Evolutionary conservation across 2,113 vertebrate genomes (phyloP).

Genomic region (Serinus canaria): DNA sequence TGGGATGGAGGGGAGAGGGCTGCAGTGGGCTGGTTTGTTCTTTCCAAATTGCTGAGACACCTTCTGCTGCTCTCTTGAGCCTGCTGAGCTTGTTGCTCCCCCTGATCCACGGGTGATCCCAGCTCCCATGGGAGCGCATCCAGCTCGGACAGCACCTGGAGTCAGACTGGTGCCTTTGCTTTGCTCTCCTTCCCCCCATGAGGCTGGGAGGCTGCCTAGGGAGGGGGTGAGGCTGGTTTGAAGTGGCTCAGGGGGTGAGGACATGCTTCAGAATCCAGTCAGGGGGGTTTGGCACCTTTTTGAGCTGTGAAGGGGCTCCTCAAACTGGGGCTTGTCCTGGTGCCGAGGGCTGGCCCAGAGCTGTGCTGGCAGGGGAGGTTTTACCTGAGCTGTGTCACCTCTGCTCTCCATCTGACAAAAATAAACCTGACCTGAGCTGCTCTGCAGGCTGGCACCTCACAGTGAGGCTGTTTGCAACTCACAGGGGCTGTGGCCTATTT

Average conservation of each 20-base stretch:
- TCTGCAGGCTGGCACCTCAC: rapidly evolving
- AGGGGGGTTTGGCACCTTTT: background rate
- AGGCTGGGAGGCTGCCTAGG: background rate
- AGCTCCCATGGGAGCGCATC: background rate
- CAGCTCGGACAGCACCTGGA: rapidly evolving
- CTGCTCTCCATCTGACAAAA: background rate
- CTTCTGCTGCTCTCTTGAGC: rapidly evolving
- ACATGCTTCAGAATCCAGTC: background rate
- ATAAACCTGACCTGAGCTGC: background rate
- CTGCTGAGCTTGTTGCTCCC: rapidly evolving
- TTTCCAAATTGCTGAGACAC: background rate
- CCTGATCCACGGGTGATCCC: rapidly evolving
- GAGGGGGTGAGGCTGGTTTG: background rate
- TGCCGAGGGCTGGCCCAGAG: background rate
- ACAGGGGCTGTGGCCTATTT: background rate
- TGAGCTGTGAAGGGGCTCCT: background rate
- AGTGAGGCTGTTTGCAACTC: background rate
- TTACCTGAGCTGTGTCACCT: background rate
- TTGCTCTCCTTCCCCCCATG: background rate
- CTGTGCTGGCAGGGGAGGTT: background rate
- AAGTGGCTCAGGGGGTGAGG: background rate
- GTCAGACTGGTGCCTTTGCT: rapidly evolving
- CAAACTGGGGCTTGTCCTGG: rapidly evolving
- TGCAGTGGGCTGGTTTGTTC: rapidly evolving
- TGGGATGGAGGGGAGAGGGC: background rate